Evolutionary conservation across 1,140 invertebrate species (phyloP).

Genomic region (Frieseomelitta varia): DNA sequence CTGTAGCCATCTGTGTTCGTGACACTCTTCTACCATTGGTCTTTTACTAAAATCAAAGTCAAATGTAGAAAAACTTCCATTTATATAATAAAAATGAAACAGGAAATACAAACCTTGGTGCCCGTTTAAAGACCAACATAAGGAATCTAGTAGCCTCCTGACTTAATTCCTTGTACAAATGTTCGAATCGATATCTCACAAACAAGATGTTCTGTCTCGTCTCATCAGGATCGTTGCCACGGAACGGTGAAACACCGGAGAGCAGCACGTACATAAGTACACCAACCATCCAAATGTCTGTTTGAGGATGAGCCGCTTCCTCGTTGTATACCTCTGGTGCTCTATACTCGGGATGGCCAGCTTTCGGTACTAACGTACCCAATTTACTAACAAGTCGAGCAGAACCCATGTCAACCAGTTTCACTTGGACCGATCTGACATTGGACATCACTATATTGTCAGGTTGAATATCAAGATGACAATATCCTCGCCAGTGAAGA

Average conservation of each 20-base stretch:
- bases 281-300: conserved; percentile 98
- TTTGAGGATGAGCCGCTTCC: conserved; percentile 92
- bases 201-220: conserved; percentile 95
- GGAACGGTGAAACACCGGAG: conserved; percentile 96
- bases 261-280: conserved; percentile 96
- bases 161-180: conserved; percentile 96
- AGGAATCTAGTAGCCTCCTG: conserved; percentile 97
- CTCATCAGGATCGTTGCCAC: conserved; percentile 90
- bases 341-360: conserved; percentile 89
- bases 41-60: conserved; percentile 89
- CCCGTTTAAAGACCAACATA: conserved; percentile 96
- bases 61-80: conserved; percentile 8
- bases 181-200: conserved; percentile 96
- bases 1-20: conserved; percentile 97
- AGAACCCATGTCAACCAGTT: conserved; percentile 95
- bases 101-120: conserved; percentile 88
- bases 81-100: conserved; percentile 17
- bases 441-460: conserved; percentile 98
- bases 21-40: conserved; percentile 95
- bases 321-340: conserved; percentile 96
- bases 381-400: conserved; percentile 91
- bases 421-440: conserved; percentile 92
- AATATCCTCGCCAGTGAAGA: conserved; percentile 95
- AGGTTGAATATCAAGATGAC: conserved; percentile 96
- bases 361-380: conserved; percentile 87